A percentile compares a stretch with the other conserved stretches of the same genome.
Conservation (phyloP, 2,113 vertebrate genomes). For the Trochalopteron elliotii region DNA sequence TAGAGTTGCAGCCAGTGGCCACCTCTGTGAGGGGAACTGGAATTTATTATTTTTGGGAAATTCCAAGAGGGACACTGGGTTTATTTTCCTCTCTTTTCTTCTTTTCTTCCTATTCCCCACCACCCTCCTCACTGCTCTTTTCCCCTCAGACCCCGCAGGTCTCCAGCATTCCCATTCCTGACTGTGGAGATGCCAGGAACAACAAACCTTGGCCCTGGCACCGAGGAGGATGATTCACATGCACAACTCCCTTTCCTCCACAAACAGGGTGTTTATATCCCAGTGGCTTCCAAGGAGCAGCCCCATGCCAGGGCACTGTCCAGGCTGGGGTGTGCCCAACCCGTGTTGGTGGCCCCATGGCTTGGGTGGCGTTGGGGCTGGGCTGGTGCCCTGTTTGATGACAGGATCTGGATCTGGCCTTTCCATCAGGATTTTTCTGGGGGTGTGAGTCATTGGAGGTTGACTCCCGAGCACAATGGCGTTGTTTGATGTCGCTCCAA, state of each 20-base stretch:
- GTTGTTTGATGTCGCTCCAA: not conserved
- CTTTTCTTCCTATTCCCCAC: not conserved
- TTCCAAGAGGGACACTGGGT: not conserved
- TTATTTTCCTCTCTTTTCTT: not conserved
- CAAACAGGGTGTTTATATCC: not conserved
- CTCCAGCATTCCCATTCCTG: not conserved
- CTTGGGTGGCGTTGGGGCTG: not conserved
- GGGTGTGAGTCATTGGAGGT: not conserved
- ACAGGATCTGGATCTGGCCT: not conserved
- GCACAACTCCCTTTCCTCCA: not conserved
- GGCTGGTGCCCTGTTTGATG: not conserved
- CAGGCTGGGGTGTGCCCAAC: not conserved
- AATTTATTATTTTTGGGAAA: not conserved
- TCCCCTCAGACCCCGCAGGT: not conserved
- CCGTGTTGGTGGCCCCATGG: not conserved
- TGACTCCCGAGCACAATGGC: not conserved
- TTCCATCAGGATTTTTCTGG: not conserved
- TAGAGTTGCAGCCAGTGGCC: rapidly evolving
- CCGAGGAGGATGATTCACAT: not conserved
- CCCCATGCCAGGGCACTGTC: not conserved
- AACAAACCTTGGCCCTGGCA: not conserved
- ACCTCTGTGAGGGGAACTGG: rapidly evolving
- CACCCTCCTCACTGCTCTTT: not conserved
- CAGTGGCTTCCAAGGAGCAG: not conserved
- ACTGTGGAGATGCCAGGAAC: not conserved